These are phyloP conservation scores for Diplodus sargus DNA, from an alignment of 2,797 vertebrate genomes.

Conservation along the genomic window DNA sequence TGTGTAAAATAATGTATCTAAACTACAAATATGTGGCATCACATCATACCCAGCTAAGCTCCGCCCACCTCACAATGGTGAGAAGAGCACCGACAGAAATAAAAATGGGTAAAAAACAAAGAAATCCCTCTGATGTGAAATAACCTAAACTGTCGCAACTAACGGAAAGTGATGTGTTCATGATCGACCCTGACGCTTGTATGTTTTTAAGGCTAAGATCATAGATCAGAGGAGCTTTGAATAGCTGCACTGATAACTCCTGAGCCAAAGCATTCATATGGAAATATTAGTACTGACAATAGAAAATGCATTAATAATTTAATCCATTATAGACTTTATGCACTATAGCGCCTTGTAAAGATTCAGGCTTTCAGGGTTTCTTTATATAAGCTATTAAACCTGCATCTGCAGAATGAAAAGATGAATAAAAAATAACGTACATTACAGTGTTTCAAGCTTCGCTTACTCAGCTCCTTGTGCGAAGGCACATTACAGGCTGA, in stretches of 20 bases:
- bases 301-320: conserved; percentile 17
- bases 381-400: conserved; percentile 20
- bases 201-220: background rate
- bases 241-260: background rate
- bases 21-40: background rate
- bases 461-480: conserved; percentile 44
- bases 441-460: conserved; percentile 36
- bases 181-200: background rate
- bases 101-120: background rate
- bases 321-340: conserved; percentile 6
- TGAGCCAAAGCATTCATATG: conserved; percentile 2
- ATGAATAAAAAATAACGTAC: conserved; percentile 37
- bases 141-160: no score
- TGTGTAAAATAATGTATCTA: no score
- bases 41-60: background rate
- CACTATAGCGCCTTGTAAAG: conserved; percentile 4
- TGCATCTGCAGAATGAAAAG: conserved; percentile 25
- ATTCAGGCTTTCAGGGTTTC: background rate
- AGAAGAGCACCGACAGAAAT: background rate
- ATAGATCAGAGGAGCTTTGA: conserved; percentile 17
- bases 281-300: conserved; percentile 9
- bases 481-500: conserved; percentile 21
- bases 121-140: background rate
- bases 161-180: background rate
- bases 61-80: background rate